Conservation (phyloP, 2,113 vertebrate species). For the Perognathus longimembris region DNA sequence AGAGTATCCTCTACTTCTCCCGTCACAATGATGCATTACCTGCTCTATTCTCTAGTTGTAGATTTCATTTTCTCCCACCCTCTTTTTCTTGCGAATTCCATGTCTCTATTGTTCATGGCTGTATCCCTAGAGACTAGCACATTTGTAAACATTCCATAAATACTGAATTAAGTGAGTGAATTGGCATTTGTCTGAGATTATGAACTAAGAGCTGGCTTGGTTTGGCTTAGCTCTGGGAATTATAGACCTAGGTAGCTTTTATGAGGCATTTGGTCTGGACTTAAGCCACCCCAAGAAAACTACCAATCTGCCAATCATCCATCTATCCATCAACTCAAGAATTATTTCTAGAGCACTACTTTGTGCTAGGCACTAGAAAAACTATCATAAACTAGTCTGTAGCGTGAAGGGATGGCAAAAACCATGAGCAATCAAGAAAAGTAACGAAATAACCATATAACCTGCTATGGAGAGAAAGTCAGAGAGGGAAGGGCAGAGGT, state of each 20-base stretch:
- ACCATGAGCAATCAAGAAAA: slow-evolving; percentile 7
- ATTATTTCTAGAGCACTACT: neutral
- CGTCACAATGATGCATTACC: neutral
- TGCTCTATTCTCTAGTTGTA: neutral
- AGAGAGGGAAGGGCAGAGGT: neutral
- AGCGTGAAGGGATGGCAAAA: neutral
- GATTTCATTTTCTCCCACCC: neutral
- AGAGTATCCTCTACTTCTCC: neutral
- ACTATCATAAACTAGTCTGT: neutral
- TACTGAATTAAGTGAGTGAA: slow-evolving; percentile 6
- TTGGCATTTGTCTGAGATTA: neutral
- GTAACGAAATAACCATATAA: neutral
- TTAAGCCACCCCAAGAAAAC: neutral
- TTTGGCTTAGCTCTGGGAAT: slow-evolving; percentile 22
- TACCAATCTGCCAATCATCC: neutral
- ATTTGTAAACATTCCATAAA: neutral
- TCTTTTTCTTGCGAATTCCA: neutral
- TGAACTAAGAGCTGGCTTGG: neutral
- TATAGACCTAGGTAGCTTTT: neutral
- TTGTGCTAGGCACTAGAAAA: neutral
- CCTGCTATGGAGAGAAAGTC: neutral
- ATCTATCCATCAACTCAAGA: neutral
- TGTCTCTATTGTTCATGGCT: neutral
- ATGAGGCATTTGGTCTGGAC: slow-evolving; percentile 9
- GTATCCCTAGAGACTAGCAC: neutral